Base-by-base conservation (phyloP, 1,140 invertebrate species). In the Diachasmimorpha longicaudata region DNA sequence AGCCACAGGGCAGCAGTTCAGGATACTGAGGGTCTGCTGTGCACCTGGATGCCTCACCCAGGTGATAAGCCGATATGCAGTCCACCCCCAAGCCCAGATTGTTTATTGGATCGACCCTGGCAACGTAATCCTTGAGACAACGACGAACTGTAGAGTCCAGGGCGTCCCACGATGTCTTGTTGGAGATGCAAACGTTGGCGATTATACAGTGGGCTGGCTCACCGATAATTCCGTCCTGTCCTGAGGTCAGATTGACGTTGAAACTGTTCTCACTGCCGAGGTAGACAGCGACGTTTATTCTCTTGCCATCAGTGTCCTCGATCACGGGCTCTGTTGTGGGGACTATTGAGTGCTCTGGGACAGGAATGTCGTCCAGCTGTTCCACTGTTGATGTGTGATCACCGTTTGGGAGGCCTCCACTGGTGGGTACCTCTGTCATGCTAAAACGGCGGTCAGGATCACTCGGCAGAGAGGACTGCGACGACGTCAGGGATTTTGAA, bases 71-170 rank as follows among this genome's bases (percentile, higher is more conserved):
- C 70, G 95, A 94, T 37, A 99, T 94, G 11, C 95, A 95, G 78
- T 99, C 97, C 11, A 92, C 90, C 77, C 95, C 95, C 0, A 99
- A 89, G 13, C 98, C 98, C 25, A 99, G 89, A 88, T 96, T 97
- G 14, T 95, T 95, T 3, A 95, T 94, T 0, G 96, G 96, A 89
- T 99, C 98, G 77, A 99, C 94, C 80, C 96, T 93, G 8, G 95
- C 93, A 31, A 99, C 91, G 86, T 99, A 99, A 82, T 99, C 97
- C 89, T 98, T 98, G 83, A 99, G 98, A 75, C 96, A 94, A 85
- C 96, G 93, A 82, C 96, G 91, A 66, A 99, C 94, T 75, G 95
- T 94, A 79, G 95, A 95, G 85, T 99, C 98, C 77, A 99, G 89
- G 80, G 96, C 94, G 83, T 96, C 95, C 98, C 98, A 99, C 39